phyloP scores from a whole-genome alignment of 2,113 vertebrate species.

The Python bivittatus region DNA sequence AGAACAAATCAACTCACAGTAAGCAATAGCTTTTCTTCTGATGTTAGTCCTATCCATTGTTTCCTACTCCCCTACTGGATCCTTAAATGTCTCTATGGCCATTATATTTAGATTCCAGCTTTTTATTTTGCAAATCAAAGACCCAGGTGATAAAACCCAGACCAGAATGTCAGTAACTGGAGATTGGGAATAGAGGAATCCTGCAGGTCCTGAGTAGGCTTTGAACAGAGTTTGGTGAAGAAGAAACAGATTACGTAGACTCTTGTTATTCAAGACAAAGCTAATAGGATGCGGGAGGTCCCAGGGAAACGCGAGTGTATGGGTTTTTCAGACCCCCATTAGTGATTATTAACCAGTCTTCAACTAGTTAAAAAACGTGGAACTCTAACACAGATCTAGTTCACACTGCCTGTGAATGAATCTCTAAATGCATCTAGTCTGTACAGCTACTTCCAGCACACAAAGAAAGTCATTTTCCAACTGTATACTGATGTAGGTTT shows the following conservation, averaged over 20 bases:
- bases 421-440: background rate
- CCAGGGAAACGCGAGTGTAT: background rate
- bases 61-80: background rate
- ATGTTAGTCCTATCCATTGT: background rate
- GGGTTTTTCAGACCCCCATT: background rate
- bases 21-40: constrained; percentile 15
- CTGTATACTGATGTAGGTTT: background rate
- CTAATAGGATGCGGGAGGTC: background rate
- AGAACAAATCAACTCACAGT: constrained; percentile 15
- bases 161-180: background rate
- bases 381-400: background rate
- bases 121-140: background rate
- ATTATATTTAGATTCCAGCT: background rate
- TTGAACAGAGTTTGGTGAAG: background rate
- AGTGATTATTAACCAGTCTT: background rate
- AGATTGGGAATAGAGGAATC: background rate
- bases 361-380: background rate
- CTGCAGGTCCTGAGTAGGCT: background rate
- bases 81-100: background rate
- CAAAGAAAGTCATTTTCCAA: background rate
- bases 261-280: background rate
- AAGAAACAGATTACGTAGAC: too few relatives aligned
- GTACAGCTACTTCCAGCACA: background rate
- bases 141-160: background rate
- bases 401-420: background rate